Evolutionary conservation across 2,113 vertebrate species (phyloP), one percentile per base, ranked within the genome.

Genomic region (Okapia johnstoni): DNA sequence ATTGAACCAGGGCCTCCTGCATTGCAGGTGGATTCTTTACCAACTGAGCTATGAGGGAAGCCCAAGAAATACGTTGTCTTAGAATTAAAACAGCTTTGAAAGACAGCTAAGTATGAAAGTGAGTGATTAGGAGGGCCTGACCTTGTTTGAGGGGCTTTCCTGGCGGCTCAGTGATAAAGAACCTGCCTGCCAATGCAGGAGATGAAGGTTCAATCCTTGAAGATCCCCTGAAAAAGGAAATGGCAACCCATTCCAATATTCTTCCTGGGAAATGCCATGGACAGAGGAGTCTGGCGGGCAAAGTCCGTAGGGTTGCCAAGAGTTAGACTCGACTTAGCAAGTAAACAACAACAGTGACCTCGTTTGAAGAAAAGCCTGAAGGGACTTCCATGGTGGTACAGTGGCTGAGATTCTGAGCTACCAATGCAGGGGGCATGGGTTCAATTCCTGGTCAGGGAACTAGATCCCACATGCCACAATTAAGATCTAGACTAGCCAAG

Each of bases 11-110:
- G n/a, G n/a, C 40, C 66, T 70, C 66, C 5, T 70, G n/a, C 66
- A 70, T 40, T 70, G n/a, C n/a, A 40, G n/a, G n/a, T 70, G 66
- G n/a, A 36, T 40, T 70, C 5, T 70, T 70, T 70, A 40, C 66
- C 19, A 23, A 40, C 66, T 40, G 66, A 70, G 19, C n/a, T 40
- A 70, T 70, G 66, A 70, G 66, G 66, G n/a, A 40, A 6, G n/a
- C n/a, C n/a, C n/a, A 73, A 73, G n/a, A 43, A 15, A 17, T 43
- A 76, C 3, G 6, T 43, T 76, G 70, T 43, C 12, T 76, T 76
- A 40, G 70, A 96, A 14, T 88, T 96, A 60, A 80, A 89, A 52
- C 28, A 83, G 13, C 86, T 50, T 76, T 63, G 4, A 58, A 79
- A 85, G 36, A 30, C 4, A 36, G 25, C 25, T n/a, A 46, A 48